Evolutionary conservation across 2,888 invertebrate genomes (phyloP).

Genomic region (Corbicula japonica): DNA sequence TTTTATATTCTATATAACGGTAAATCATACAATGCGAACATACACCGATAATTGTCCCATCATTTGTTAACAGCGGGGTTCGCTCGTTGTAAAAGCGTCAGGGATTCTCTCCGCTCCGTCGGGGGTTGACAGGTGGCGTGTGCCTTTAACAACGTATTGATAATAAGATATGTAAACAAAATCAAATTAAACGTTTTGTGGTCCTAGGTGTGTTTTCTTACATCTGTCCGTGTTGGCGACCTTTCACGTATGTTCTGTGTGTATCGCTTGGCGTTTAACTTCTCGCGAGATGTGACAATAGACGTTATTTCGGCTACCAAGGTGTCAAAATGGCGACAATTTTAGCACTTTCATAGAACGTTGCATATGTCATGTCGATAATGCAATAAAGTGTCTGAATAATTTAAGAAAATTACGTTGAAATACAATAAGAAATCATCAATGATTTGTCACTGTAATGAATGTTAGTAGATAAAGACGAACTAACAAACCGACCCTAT

Average conservation of each 20-base stretch:
- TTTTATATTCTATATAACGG: no score
- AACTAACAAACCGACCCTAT: no score
- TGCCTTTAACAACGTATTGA: slow-evolving; percentile 12
- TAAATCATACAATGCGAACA: no score
- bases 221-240: slow-evolving; percentile 44
- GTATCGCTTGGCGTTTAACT: slow-evolving; percentile 21
- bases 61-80: no score
- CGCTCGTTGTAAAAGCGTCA: slow-evolving; percentile 18
- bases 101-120: background rate
- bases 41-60: no score
- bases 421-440: no score
- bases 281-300: slow-evolving; percentile 58
- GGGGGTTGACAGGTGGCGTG: background rate
- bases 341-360: slow-evolving; percentile 37
- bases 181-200: slow-evolving; percentile 37
- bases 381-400: slow-evolving; percentile 55
- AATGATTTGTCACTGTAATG: no score
- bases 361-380: slow-evolving; percentile 53
- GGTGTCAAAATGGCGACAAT: slow-evolving; percentile 56
- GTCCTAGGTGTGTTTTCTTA: slow-evolving; percentile 5
- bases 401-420: slow-evolving; percentile 39
- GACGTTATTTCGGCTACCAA: slow-evolving; percentile 47
- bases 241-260: slow-evolving; percentile 25
- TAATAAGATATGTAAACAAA: slow-evolving; percentile 6
- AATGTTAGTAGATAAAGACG: no score